Evolutionary conservation across 2,888 invertebrate genomes (phyloP).

Genomic region (Plebejus melissa): DNA sequence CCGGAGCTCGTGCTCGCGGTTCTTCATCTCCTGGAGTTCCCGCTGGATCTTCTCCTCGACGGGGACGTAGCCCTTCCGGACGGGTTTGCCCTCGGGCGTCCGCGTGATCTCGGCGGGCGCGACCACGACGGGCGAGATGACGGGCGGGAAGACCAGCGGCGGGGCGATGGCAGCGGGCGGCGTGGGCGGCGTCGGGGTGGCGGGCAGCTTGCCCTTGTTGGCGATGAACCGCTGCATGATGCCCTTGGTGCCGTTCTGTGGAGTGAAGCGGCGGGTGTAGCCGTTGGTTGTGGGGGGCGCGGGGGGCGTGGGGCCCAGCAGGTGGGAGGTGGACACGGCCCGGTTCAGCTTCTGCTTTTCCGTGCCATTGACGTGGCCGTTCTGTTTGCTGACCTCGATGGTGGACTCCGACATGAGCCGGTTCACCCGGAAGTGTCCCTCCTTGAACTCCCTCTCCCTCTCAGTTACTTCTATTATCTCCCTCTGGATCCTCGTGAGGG

Average conservation of each 20-base stretch:
- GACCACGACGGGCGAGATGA: constrained; percentile 47
- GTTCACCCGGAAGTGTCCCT: constrained; percentile 74
- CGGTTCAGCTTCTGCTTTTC: constrained; percentile 57
- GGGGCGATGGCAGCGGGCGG: constrained; percentile 53
- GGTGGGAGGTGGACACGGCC: constrained; percentile 69
- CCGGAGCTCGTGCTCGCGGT: constrained; percentile 89
- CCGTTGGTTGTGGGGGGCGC: constrained; percentile 66
- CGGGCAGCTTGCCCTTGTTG: constrained; percentile 84
- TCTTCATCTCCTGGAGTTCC: constrained; percentile 91
- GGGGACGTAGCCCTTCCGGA: constrained; percentile 88
- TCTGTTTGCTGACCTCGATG: constrained; percentile 69
- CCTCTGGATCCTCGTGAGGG: constrained; percentile 89
- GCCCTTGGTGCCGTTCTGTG: constrained; percentile 84
- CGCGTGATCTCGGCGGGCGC: constrained; percentile 67
- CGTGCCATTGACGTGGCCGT: constrained; percentile 64
- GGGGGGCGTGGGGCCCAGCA: constrained; percentile 61
- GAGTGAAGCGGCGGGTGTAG: constrained; percentile 80
- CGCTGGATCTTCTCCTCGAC: constrained; percentile 93
- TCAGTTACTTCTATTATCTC: constrained; percentile 93
- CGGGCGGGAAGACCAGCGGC: constrained; percentile 64
- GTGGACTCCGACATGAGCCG: constrained; percentile 70
- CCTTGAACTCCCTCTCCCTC: constrained; percentile 89
- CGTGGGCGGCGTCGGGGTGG: constrained; percentile 50
- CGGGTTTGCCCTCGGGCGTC: constrained; percentile 80
- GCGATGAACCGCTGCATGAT: constrained; percentile 92